Conservation (phyloP, 2,797 vertebrate species). For the Pantherophis vulpinus region DNA sequence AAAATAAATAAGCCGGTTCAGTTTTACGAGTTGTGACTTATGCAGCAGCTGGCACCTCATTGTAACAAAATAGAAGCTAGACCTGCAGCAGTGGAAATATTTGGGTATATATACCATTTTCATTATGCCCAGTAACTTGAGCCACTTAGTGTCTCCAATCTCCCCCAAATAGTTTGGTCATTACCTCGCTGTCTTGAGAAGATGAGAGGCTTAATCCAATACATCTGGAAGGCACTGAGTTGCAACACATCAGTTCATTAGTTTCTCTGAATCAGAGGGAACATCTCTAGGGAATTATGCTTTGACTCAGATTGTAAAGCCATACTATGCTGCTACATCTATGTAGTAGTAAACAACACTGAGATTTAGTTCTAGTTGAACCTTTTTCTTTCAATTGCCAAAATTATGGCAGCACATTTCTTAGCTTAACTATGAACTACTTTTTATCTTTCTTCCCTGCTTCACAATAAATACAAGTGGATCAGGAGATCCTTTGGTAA, state of each 20-base stretch:
- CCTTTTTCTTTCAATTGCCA: not conserved
- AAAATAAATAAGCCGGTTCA: not conserved
- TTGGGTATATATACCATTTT: not conserved
- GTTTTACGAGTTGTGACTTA: constrained; percentile 8
- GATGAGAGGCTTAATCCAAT: not conserved
- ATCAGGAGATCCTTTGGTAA: not conserved
- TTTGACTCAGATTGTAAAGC: not conserved
- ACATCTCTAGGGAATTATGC: not conserved
- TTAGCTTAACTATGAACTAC: not conserved
- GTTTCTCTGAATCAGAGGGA: not conserved
- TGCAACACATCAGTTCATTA: not conserved
- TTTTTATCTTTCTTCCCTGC: not conserved
- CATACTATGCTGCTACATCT: not conserved
- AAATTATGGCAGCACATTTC: not conserved
- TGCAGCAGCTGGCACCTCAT: not conserved
- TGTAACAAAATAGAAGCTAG: constrained; percentile 1
- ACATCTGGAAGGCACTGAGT: not conserved
- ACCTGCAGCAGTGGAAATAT: not conserved
- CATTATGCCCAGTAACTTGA: not conserved
- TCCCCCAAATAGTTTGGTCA: not conserved
- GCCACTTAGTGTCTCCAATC: not conserved
- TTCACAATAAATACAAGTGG: not conserved
- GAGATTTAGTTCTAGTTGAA: not conserved
- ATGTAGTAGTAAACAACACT: not conserved
- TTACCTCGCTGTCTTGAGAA: not conserved